A percentile compares a stretch with the other conserved stretches of the same genome.
phyloP scores from a whole-genome alignment of 2,888 invertebrate genomes.

The Megalurothrips usitatus region DNA sequence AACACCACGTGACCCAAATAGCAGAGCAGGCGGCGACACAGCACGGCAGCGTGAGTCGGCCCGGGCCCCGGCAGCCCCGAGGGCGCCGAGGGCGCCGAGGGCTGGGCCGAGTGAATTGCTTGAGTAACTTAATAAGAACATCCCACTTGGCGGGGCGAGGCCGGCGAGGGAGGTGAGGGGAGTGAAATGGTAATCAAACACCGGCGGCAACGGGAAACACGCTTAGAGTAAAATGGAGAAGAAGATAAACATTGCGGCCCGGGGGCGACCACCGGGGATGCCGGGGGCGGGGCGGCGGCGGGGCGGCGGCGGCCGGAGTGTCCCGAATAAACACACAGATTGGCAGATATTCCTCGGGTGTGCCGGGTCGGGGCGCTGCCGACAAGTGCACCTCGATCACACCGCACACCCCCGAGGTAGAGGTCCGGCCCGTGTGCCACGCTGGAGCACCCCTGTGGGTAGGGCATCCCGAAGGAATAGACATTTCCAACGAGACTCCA shows the following conservation, averaged over 20 bases:
- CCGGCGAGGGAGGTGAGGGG: background rate
- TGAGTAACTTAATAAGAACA: slow-evolving; percentile 21
- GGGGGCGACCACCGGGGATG: background rate
- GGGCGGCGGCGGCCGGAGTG: background rate
- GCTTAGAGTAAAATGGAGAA: slow-evolving; percentile 21
- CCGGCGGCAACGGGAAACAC: slow-evolving; percentile 8
- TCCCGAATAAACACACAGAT: slow-evolving; percentile 21
- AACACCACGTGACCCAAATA: background rate
- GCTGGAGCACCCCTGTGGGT: too few relatives aligned
- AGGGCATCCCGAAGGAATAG: too few relatives aligned
- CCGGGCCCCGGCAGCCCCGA: background rate
- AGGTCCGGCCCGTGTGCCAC: too few relatives aligned
- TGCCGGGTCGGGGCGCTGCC: background rate
- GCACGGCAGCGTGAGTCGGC: too few relatives aligned
- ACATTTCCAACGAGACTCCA: too few relatives aligned
- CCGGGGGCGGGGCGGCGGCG: background rate
- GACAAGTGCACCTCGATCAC: background rate
- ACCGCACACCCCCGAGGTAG: too few relatives aligned
- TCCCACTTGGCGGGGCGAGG: background rate
- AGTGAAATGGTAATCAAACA: slow-evolving; percentile 10
- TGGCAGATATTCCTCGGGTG: slow-evolving; percentile 1
- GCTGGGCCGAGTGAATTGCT: background rate
- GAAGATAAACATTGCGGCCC: slow-evolving; percentile 19
- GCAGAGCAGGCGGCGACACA: background rate
- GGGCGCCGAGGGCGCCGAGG: background rate